Conservation (phyloP, 2,888 invertebrate genomes). For the Notocelia uddmanniana region DNA sequence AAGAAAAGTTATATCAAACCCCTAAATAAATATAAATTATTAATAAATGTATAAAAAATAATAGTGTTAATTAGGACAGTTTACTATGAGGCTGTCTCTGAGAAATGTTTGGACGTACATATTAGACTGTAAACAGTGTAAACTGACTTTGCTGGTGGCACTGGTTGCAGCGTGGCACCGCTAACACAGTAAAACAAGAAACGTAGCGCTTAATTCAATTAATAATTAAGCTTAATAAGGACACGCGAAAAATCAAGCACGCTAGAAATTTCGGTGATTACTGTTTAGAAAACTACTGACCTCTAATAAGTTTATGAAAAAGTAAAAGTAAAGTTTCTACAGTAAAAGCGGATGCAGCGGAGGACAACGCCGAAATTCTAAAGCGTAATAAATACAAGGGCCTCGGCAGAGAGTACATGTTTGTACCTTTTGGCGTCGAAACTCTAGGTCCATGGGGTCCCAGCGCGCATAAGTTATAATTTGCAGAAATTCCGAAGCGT, state of each 20-base stretch:
- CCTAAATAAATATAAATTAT: background rate
- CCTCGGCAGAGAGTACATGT: no score
- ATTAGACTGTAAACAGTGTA: background rate
- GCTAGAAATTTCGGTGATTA: background rate
- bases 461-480: no score
- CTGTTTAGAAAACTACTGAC: background rate
- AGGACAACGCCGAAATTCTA: no score
- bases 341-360: no score
- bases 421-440: no score
- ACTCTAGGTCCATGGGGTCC: no score
- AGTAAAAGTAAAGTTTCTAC: no score
- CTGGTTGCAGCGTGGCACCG: constrained; percentile 1
- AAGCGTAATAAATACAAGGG: no score
- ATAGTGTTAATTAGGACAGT: background rate
- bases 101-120: background rate
- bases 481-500: no score
- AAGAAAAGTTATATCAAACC: background rate
- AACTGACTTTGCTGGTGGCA: background rate
- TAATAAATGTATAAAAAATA: background rate
- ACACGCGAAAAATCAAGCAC: no score
- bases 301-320: background rate
- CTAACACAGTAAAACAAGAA: background rate
- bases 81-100: background rate
- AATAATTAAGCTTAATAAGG: no score
- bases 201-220: background rate